Conservation (phyloP, 2,888 invertebrate genomes). For the Melipona beecheii region DNA sequence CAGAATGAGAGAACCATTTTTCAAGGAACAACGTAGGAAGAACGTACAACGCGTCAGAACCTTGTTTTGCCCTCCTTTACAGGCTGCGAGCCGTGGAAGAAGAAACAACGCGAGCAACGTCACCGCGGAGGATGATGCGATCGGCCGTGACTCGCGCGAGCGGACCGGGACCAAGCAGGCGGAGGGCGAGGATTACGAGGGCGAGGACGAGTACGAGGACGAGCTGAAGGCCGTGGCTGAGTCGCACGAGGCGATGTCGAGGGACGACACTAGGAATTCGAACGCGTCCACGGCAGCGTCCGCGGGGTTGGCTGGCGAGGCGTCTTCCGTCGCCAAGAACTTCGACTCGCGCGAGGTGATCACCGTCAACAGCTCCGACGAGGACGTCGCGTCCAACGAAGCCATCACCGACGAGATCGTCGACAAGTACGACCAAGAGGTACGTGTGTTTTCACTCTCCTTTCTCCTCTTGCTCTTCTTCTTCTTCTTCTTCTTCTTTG, state of each 20-base stretch:
- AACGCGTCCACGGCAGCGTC: conserved; percentile 44
- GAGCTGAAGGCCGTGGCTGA: conserved; percentile 75
- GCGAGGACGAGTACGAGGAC: conserved; percentile 75
- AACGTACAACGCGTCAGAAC: background rate
- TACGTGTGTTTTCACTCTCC: background rate
- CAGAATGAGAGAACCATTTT: background rate
- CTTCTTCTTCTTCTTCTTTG: background rate
- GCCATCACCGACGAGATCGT: conserved; percentile 67
- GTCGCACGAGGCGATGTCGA: conserved; percentile 78
- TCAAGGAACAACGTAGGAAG: background rate
- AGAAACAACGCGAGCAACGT: conserved; percentile 29
- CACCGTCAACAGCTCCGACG: conserved; percentile 72
- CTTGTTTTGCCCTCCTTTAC: background rate
- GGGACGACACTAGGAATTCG: conserved; percentile 71
- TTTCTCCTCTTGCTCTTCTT: background rate
- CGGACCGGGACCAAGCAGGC: conserved; percentile 14
- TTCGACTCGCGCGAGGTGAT: conserved; percentile 75
- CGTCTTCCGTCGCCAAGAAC: conserved; percentile 51
- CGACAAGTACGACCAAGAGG: conserved; percentile 67
- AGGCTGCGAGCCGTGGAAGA: background rate
- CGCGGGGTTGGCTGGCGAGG: conserved; percentile 24
- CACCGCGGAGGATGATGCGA: conserved; percentile 8
- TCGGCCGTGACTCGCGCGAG: conserved; percentile 17
- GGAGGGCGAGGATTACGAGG: conserved; percentile 38
- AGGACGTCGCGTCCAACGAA: conserved; percentile 74